Conservation (phyloP, 1,140 invertebrate genomes). For the Drosophila asahinai region DNA sequence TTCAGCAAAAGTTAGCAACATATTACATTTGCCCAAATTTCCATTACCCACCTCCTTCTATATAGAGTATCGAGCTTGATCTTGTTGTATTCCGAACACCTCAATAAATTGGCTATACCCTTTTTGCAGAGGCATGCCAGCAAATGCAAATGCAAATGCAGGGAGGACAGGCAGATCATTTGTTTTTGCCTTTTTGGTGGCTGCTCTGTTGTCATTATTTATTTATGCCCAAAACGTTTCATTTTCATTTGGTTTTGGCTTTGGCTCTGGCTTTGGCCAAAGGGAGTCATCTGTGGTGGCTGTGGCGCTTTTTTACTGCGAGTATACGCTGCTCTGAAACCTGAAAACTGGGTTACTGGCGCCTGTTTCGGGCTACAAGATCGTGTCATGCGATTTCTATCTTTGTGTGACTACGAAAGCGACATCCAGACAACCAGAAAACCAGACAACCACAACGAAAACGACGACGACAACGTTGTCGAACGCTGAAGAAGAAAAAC, state of each 20-base stretch:
- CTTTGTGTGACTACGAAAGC: conserved; percentile 74
- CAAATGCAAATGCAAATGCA: conserved; percentile 68
- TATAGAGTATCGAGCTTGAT: not conserved
- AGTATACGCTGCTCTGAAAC: conserved; percentile 56
- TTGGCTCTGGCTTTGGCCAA: conserved; percentile 69
- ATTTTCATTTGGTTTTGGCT: conserved; percentile 73
- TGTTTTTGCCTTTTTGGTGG: conserved; percentile 78
- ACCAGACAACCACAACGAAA: conserved; percentile 46
- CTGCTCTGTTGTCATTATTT: conserved; percentile 74
- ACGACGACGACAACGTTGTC: conserved; percentile 45
- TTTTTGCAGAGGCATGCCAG: conserved; percentile 13
- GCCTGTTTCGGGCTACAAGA: conserved; percentile 83
- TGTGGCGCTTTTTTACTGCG: conserved; percentile 23
- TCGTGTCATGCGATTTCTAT: conserved; percentile 83
- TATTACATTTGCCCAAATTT: too few species aligned
- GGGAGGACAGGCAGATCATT: conserved; percentile 60
- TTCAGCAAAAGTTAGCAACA: too few species aligned
- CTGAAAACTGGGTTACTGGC: conserved; percentile 82
- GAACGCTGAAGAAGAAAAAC: conserved; percentile 77
- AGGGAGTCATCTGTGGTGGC: conserved; percentile 62
- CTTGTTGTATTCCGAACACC: not conserved
- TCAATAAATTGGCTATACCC: conserved; percentile 13
- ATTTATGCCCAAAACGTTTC: conserved; percentile 82
- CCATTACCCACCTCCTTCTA: too few species aligned
- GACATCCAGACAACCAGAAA: conserved; percentile 24